Evolutionary conservation across 2,888 invertebrate species (phyloP).

Genomic region (Eupelmus urozonus): DNA sequence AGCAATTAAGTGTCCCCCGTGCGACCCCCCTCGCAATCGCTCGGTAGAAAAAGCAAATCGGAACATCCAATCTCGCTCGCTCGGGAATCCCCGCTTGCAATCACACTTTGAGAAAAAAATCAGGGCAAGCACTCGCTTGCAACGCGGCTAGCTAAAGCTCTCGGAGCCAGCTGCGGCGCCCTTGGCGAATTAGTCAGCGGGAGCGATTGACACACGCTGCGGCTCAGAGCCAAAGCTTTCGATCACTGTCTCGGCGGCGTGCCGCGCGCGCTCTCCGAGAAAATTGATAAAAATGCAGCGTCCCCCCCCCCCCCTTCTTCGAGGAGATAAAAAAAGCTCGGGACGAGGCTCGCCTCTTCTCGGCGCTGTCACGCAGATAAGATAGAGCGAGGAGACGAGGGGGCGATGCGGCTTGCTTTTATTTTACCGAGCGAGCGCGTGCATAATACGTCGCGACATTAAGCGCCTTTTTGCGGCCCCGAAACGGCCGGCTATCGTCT

Average conservation of each 20-base stretch:
- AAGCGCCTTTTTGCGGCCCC: slow-evolving; percentile 39
- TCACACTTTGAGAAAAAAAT: too few relatives aligned
- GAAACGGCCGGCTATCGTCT: too few relatives aligned
- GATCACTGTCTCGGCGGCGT: slow-evolving; percentile 69
- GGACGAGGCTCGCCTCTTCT: slow-evolving; percentile 28
- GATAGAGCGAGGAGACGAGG: slow-evolving; percentile 22
- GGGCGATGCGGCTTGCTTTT: background rate
- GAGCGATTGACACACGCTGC: slow-evolving; percentile 64
- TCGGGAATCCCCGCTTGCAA: too few relatives aligned
- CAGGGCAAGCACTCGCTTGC: too few relatives aligned
- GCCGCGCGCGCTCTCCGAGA: slow-evolving; percentile 55
- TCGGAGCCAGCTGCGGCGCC: too few relatives aligned
- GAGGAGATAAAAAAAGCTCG: slow-evolving; percentile 62
- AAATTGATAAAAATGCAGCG: slow-evolving; percentile 72
- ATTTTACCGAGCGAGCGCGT: slow-evolving; percentile 38
- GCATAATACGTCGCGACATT: slow-evolving; percentile 51
- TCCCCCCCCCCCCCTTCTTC: slow-evolving; percentile 29
- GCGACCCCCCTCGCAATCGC: too few relatives aligned
- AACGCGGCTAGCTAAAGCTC: too few relatives aligned
- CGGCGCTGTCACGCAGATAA: slow-evolving; percentile 61
- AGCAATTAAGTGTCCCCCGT: background rate
- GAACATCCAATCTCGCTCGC: too few relatives aligned
- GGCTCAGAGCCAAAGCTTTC: slow-evolving; percentile 65
- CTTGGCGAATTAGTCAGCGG: slow-evolving; percentile 60
- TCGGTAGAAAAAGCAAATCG: too few relatives aligned